Conservation (phyloP, 2,888 invertebrate genomes). For the Idaea dimidiata region DNA sequence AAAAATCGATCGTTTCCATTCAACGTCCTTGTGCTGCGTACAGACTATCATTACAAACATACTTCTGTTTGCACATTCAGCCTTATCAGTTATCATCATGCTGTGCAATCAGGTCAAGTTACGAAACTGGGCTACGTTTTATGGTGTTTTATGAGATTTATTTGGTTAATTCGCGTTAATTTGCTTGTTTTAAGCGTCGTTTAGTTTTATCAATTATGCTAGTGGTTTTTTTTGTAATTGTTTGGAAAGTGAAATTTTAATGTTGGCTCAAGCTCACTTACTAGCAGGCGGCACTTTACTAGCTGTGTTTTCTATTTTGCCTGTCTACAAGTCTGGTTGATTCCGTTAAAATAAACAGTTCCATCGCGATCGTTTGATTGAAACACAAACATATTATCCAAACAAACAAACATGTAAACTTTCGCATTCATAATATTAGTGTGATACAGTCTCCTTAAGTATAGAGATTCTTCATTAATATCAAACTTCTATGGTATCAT, state of each 20-base stretch:
- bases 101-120: slow-evolving; percentile 48
- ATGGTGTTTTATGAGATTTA: slow-evolving; percentile 15
- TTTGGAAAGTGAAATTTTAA: neutral
- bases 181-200: slow-evolving; percentile 6
- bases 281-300: too few species aligned
- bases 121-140: slow-evolving; percentile 37
- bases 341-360: too few species aligned
- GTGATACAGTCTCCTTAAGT: too few species aligned
- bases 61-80: slow-evolving; percentile 38
- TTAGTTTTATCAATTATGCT: neutral
- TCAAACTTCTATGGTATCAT: neutral
- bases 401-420: too few species aligned
- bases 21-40: slow-evolving; percentile 32
- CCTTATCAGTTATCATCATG: slow-evolving; percentile 38
- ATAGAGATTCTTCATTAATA: neutral
- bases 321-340: too few species aligned
- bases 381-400: too few species aligned
- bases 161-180: neutral
- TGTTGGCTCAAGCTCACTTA: too few species aligned
- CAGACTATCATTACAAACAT: slow-evolving; percentile 44
- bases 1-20: slow-evolving; percentile 26
- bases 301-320: too few species aligned
- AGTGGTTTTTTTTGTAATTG: neutral
- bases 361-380: too few species aligned
- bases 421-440: too few species aligned